These are phyloP conservation scores for Macrosiphum euphorbiae DNA, from an alignment of 2,888 invertebrate species.

Conservation along the genomic window DNA sequence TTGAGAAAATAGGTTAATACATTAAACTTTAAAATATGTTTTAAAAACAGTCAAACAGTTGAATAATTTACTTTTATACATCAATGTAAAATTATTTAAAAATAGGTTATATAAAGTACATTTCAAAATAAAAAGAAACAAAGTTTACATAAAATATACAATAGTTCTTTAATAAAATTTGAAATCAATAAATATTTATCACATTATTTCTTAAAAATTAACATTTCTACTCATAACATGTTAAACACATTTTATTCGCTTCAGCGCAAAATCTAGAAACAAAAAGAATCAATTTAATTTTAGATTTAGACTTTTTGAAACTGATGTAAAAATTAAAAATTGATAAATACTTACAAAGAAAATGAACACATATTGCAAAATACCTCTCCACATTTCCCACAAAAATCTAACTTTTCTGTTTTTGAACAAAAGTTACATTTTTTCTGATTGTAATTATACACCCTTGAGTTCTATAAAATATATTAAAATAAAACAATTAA, in stretches of 20 bases:
- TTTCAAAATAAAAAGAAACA: neutral
- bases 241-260: slow-evolving; percentile 46
- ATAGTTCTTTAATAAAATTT: slow-evolving; percentile 1
- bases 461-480: slow-evolving; percentile 11
- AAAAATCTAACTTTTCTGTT: slow-evolving; percentile 43
- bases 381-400: slow-evolving; percentile 50
- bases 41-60: neutral
- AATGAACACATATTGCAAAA: slow-evolving; percentile 58
- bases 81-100: neutral
- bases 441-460: neutral
- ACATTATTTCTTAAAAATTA: neutral
- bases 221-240: slow-evolving; percentile 46
- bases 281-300: neutral
- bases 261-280: slow-evolving; percentile 6
- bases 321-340: neutral
- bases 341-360: slow-evolving; percentile 43
- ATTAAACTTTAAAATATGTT: neutral
- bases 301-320: neutral
- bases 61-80: neutral
- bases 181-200: slow-evolving; percentile 20
- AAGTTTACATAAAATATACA: neutral
- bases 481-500: neutral
- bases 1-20: neutral
- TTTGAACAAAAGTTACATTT: slow-evolving; percentile 58
- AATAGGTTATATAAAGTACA: neutral